Evolutionary conservation across 2,797 vertebrate species (phyloP), one percentile per base, ranked within the genome.

Genomic region (Hephaestus fuliginosus): DNA sequence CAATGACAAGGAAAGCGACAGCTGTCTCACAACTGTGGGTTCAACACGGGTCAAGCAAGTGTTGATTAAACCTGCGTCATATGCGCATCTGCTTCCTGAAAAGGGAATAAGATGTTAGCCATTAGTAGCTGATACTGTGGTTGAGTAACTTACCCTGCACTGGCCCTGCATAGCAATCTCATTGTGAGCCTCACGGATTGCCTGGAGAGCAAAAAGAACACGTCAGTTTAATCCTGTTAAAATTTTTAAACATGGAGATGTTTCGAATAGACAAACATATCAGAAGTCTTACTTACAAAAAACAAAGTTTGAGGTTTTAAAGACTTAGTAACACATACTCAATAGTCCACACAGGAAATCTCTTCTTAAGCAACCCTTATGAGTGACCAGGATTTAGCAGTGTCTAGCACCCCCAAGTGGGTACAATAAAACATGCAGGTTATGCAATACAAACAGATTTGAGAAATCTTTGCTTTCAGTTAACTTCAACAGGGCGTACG

Each of bases 91-190:
- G 44, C 17, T n/a, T 1, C 22, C 7, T 22, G 7, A 61, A 62
- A 48, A 14, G 15, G 4, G 1, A 30, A 43, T 8, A 51, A 43
- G 44, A 80, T 57, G 14, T 33, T 1, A 28, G 1, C 14, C 9
- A 69, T 36, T 17, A 58, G 17, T 2, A 49, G 18, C 8, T 14
- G 20, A 78, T 63, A 39, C 2, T 52, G 46, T 30, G 39, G 12
- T 43, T 17, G 41, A 25, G 28, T 0, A 18, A 63, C 88, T 96
- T 97, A 99, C 98, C 96, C 89, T 96, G 78, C 98, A 99, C 14
- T 97, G 97, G 85, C 98, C 98, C 76, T 98, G 97, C 62, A 93
- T 93, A 0, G 98, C 98, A 83, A 97, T 96, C 0, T 97, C 95
- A 80, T 99, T 97, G 70, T 99, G 98, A 79, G 96, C 95, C 55